Percentiles rank a stretch among this genome's conserved stretches.
Evolutionary conservation across 1,140 invertebrate species (phyloP).

Genomic region (Physella acuta): DNA sequence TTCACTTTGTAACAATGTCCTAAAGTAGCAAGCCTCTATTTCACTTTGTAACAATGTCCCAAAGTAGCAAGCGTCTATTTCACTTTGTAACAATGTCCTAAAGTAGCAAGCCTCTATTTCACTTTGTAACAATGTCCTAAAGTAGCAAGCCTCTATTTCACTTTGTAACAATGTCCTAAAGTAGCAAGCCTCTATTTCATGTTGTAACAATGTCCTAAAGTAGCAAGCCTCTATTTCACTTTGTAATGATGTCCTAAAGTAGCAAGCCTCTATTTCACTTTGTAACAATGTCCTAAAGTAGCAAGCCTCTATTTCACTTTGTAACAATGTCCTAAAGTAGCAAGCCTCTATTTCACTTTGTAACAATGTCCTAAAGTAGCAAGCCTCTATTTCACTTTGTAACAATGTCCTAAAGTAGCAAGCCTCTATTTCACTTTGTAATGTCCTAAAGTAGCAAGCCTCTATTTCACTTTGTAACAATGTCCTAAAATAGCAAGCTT

Average conservation of each 20-base stretch:
- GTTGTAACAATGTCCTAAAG: too few relatives aligned
- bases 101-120: slow-evolving; percentile 14
- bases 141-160: not conserved
- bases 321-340: not conserved
- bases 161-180: not conserved
- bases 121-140: too few relatives aligned
- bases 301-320: not conserved
- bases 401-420: not conserved
- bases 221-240: not conserved
- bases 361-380: too few relatives aligned
- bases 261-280: slow-evolving; percentile 34
- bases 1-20: not conserved
- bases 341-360: too few relatives aligned
- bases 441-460: not conserved
- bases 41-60: too few relatives aligned
- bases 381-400: not conserved
- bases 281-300: too few relatives aligned
- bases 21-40: slow-evolving; percentile 5
- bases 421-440: not conserved
- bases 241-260: not conserved
- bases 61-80: not conserved
- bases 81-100: not conserved
- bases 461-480: not conserved
- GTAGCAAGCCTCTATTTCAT: slow-evolving; percentile 33
- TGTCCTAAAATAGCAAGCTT: not conserved